phyloP scores from a whole-genome alignment of 2,797 vertebrate genomes.

The Tauraco hartlaubi region DNA sequence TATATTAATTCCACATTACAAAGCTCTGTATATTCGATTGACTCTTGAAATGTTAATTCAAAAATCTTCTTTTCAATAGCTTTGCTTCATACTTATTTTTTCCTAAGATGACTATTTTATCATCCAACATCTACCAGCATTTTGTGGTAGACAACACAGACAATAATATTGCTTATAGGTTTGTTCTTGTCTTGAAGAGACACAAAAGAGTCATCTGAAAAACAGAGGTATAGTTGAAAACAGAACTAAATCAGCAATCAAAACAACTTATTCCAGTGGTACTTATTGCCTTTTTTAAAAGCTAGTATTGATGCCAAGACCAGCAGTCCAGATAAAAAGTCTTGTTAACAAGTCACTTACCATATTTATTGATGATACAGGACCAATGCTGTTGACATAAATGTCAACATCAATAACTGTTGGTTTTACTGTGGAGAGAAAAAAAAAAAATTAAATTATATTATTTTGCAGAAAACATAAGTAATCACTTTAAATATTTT shows the following conservation, averaged over 20 bases:
- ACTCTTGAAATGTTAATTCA: neutral
- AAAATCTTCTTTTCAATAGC: neutral
- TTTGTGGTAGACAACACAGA: neutral
- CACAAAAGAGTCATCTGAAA: neutral
- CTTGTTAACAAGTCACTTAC: conserved; percentile 82
- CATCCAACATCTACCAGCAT: neutral
- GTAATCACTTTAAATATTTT: neutral
- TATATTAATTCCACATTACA: neutral
- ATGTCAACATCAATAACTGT: conserved; percentile 96
- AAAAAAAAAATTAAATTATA: neutral
- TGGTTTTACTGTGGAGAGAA: conserved; percentile 90
- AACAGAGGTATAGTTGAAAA: neutral
- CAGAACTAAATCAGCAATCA: neutral
- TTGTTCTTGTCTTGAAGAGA: neutral
- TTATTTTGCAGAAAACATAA: neutral
- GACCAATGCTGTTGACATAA: conserved; percentile 97
- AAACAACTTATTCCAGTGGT: neutral
- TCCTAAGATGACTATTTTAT: neutral
- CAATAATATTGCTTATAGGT: neutral
- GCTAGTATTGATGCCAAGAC: neutral
- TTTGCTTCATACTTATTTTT: neutral
- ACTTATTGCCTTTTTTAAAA: neutral
- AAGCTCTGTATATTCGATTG: neutral
- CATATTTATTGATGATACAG: conserved; percentile 99
- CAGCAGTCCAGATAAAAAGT: neutral